These are phyloP conservation scores for Nerophis lumbriciformis DNA, from an alignment of 2,113 vertebrate genomes.

Conservation along the genomic window DNA sequence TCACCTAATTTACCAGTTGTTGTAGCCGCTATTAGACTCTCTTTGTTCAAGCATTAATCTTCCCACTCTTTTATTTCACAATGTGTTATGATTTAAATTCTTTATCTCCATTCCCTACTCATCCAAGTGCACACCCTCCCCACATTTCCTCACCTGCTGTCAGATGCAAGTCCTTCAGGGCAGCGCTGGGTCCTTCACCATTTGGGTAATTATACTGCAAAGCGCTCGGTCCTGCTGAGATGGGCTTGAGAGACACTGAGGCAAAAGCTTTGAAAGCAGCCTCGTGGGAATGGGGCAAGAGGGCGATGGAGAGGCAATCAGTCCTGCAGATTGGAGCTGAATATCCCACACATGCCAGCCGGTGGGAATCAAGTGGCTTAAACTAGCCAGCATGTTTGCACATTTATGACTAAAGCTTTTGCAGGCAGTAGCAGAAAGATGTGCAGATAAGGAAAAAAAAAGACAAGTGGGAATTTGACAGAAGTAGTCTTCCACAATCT, in stretches of 20 bases:
- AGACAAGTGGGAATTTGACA: constrained; percentile 3
- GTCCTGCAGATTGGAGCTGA: constrained; percentile 55
- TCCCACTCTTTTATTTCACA: constrained; percentile 12
- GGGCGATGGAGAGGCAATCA: constrained; percentile 58
- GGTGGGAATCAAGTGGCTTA: constrained; percentile 35
- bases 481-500: constrained; percentile 6
- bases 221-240: constrained; percentile 23
- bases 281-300: neutral
- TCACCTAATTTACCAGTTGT: constrained; percentile 14
- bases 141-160: constrained; percentile 19
- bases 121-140: constrained; percentile 19
- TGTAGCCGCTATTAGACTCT: constrained; percentile 10
- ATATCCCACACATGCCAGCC: constrained; percentile 30
- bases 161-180: constrained; percentile 39
- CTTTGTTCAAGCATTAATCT: neutral
- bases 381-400: constrained; percentile 9
- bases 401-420: constrained; percentile 39
- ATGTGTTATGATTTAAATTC: constrained; percentile 4
- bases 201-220: constrained; percentile 63
- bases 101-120: constrained; percentile 10
- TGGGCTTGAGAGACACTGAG: constrained; percentile 44
- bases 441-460: constrained; percentile 11
- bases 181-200: constrained; percentile 41
- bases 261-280: constrained; percentile 55
- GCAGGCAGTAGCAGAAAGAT: constrained; percentile 6